phyloP scores from a whole-genome alignment of 37 sponge, comb jelly and placozoan species.

The Mnemiopsis leidyi region DNA sequence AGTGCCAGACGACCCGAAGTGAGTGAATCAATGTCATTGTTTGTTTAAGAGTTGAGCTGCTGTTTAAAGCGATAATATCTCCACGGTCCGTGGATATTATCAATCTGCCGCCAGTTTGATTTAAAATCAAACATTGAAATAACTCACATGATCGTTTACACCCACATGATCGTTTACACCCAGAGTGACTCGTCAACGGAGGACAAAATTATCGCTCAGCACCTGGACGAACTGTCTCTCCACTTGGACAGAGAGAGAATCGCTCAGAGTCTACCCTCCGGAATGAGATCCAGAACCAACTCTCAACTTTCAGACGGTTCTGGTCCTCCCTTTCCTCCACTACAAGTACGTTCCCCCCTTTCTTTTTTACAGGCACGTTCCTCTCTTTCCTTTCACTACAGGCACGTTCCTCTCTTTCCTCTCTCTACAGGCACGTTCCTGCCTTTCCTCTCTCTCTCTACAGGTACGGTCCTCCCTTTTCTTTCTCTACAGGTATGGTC shows the following conservation, averaged over 20 bases:
- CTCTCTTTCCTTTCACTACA: slow-evolving; percentile 14
- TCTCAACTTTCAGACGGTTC: background rate
- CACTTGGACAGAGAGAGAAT: slow-evolving; percentile 26
- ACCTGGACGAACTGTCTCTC: slow-evolving; percentile 52
- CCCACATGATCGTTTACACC: too few species aligned
- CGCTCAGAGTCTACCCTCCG: background rate
- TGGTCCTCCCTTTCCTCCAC: slow-evolving; percentile 33
- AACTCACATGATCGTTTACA: too few species aligned
- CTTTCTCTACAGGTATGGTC: too few species aligned
- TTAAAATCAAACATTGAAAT: too few species aligned
- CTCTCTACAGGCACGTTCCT: too few species aligned
- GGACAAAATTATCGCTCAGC: slow-evolving; percentile 24
- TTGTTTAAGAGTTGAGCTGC: too few species aligned
- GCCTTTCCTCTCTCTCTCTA: slow-evolving; percentile 1
- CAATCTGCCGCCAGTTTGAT: too few species aligned
- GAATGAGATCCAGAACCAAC: background rate
- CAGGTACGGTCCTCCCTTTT: background rate
- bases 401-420: too few species aligned
- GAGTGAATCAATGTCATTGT: background rate
- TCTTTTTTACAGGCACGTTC: too few species aligned
- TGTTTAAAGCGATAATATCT: too few species aligned
- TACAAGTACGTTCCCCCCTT: background rate
- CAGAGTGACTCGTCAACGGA: slow-evolving; percentile 31
- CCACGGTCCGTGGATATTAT: too few species aligned
- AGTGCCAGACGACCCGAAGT: background rate